Base-by-base conservation (phyloP, 2,797 vertebrate genomes). In the Sebastiscus albofasciatus region DNA sequence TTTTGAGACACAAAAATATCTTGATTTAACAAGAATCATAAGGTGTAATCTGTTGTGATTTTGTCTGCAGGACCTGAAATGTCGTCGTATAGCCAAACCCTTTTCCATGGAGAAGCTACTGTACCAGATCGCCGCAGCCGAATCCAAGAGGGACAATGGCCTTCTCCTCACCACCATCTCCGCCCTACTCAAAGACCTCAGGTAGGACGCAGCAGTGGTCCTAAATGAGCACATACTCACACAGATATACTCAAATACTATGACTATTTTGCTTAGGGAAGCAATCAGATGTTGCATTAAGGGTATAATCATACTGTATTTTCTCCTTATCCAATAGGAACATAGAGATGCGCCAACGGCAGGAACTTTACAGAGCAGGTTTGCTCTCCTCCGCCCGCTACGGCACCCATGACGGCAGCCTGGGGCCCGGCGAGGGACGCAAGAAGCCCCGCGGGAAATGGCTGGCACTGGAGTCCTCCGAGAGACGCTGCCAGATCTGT, bases 71-170 rank as follows among this genome's bases (percentile, higher is more conserved):
- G 98, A 99, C 93, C 97, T 99, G 96, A 99, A 99, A 94, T 97
- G 95, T 84, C 97, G 98, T 81, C 96, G 93, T 78, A 98, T 99
- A 93, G 97, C 99, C 83, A 99, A 99, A 94, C 97, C 98, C 8
- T 99, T 99, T 93, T 99, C 99, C 79, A 99, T 99, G 98, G 99
- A 99, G 94, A 99, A 99, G 96, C 92, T 99, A 91, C 97, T 99
- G 81, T 99, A 99, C 95, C 98, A 99, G 96, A 98, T 99, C 68
- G 99, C 99, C 90, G 97, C 97, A 6, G 97, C 97, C 0, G 99
- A 99, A 93, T 97, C 98, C 20, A 99, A 99, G 88, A 97, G 98
- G 90, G 98, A 99, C 87, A 99, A 99, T 0, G 96, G 97, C 58
- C 96, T 97, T 69, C 96, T 98, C 90, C 97, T 99, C 94, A 97